Percentiles rank a stretch among this genome's conserved stretches.
These are phyloP conservation scores for Phoebastria nigripes DNA, from an alignment of 2,797 vertebrate genomes.

Conservation along the genomic window DNA sequence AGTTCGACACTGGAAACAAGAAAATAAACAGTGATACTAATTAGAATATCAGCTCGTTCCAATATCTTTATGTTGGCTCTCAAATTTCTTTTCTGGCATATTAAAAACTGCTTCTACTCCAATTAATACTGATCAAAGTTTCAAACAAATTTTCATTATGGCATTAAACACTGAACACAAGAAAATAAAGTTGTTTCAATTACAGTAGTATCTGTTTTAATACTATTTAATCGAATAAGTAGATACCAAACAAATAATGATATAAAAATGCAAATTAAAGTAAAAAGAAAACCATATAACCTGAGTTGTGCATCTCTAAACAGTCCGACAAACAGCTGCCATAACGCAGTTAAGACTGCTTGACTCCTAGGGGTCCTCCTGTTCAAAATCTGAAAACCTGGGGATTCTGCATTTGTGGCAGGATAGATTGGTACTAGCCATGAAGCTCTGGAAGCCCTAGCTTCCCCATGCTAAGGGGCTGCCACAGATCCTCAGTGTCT, in stretches of 20 bases:
- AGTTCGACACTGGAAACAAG: not conserved
- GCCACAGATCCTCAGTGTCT: not conserved
- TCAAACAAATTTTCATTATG: not conserved
- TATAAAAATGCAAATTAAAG: not conserved
- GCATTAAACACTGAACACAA: not conserved
- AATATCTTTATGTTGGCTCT: not conserved
- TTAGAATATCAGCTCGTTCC: not conserved
- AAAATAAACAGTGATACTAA: constrained; percentile 4
- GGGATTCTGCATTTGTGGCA: not conserved
- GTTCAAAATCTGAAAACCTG: not conserved
- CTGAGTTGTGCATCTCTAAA: not conserved
- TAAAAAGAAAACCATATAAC: not conserved
- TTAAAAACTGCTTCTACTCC: not conserved
- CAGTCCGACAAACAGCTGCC: not conserved
- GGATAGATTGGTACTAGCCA: not conserved
- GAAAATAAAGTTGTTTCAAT: not conserved
- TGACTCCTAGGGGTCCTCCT: not conserved
- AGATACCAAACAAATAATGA: not conserved
- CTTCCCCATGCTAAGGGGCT: not conserved
- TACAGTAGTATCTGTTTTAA: not conserved
- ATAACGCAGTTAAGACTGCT: not conserved
- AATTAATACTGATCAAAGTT: constrained; percentile 36
- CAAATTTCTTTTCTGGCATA: not conserved
- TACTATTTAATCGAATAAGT: not conserved
- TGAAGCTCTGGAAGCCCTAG: not conserved